A percentile compares a stretch with the other conserved stretches of the same genome.
phyloP scores from a whole-genome alignment of 1,140 invertebrate genomes.

The Apocrypta bakeri region DNA sequence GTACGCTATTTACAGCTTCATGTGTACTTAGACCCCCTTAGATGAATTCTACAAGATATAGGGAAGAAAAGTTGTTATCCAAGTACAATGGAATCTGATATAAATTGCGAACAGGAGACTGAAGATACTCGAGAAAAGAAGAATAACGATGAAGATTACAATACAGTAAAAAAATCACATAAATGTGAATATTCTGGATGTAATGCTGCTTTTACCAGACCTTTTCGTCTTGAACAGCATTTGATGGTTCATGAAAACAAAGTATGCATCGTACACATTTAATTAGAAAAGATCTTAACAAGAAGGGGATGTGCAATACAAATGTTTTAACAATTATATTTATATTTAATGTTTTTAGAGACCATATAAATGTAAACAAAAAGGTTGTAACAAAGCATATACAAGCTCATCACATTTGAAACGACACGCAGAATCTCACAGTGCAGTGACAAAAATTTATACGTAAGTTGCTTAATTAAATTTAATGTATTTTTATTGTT shows the following conservation, averaged over 20 bases:
- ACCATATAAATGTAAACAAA: conserved; percentile 44
- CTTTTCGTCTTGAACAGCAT: conserved; percentile 34
- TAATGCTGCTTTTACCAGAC: conserved; percentile 19
- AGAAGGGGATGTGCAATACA: no score
- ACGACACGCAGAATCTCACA: conserved; percentile 47
- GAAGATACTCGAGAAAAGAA: background rate
- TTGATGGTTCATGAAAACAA: conserved; percentile 33
- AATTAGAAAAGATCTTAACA: no score
- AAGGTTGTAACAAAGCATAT: conserved; percentile 49
- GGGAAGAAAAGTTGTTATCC: no score
- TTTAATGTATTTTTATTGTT: background rate
- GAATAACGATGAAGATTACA: background rate
- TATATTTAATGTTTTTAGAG: conserved; percentile 42
- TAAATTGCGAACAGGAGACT: background rate
- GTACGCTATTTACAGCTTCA: no score
- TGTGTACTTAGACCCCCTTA: no score
- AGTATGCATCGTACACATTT: conserved; percentile 16
- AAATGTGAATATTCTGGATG: conserved; percentile 27
- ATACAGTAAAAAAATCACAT: background rate
- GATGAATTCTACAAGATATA: no score
- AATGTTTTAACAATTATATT: background rate
- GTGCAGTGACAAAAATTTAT: background rate
- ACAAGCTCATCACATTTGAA: conserved; percentile 42
- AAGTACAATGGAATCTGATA: background rate
- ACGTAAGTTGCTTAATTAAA: conserved; percentile 28